A percentile compares a stretch with the other conserved stretches of the same genome.
Evolutionary conservation across 2,113 vertebrate genomes (phyloP).

Genomic region (Triplophysa dalaica): DNA sequence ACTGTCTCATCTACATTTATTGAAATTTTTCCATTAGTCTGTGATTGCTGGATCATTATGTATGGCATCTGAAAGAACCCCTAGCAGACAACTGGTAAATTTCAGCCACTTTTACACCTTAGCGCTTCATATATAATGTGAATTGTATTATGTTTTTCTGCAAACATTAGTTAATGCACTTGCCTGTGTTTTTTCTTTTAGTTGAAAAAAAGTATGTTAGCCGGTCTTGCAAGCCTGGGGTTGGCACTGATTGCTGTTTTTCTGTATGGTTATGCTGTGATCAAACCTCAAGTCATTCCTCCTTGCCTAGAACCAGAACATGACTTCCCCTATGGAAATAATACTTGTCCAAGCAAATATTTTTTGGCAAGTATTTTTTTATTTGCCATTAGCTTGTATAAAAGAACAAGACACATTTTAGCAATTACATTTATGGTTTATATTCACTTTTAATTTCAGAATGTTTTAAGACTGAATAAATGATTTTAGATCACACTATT

Average conservation of each 20-base stretch:
- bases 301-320: accelerated
- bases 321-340: no score
- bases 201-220: slow-evolving; percentile 64
- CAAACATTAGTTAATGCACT: neutral
- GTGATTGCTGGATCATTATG: slow-evolving; percentile 65
- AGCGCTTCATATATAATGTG: neutral
- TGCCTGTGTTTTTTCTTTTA: slow-evolving; percentile 42
- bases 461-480: neutral
- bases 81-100: slow-evolving; percentile 64
- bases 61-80: slow-evolving; percentile 64
- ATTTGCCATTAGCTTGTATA: neutral
- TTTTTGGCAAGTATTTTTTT: slow-evolving; percentile 21
- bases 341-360: neutral
- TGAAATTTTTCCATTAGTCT: slow-evolving; percentile 58
- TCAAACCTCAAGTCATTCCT: accelerated
- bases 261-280: slow-evolving; percentile 62
- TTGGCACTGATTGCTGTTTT: slow-evolving; percentile 62
- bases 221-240: slow-evolving; percentile 61
- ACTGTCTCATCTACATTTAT: no score
- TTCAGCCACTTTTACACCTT: neutral
- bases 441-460: neutral
- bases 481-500: neutral
- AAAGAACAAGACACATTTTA: no score
- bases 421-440: neutral
- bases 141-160: neutral